Evolutionary conservation across 2,888 invertebrate genomes (phyloP).

Genomic region (Boloria euphrosyne): DNA sequence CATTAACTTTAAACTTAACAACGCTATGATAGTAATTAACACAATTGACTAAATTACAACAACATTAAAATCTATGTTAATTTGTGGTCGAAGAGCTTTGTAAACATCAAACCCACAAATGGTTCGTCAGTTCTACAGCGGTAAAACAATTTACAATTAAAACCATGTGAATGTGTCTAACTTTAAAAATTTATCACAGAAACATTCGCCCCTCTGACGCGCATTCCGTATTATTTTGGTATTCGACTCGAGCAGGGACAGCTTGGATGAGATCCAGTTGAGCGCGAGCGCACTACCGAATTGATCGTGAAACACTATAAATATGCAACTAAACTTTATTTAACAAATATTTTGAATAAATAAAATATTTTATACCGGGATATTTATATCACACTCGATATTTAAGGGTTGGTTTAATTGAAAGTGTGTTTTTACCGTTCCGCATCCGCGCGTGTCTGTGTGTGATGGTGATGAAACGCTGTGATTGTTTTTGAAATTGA

Average conservation of each 20-base stretch:
- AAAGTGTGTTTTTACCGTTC: conserved; percentile 12
- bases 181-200: conserved; percentile 52
- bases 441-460: conserved; percentile 17
- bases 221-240: conserved; percentile 74
- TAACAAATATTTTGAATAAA: conserved; percentile 9
- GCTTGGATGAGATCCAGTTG: conserved; percentile 77
- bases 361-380: background rate
- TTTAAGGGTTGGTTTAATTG: conserved; percentile 19
- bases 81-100: conserved; percentile 24
- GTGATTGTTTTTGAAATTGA: conserved; percentile 31
- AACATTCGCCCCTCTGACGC: conserved; percentile 67
- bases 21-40: conserved; percentile 18
- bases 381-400: background rate
- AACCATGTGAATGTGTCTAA: conserved; percentile 1
- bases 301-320: conserved; percentile 32
- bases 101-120: conserved; percentile 31
- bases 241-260: conserved; percentile 74
- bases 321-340: conserved; percentile 9
- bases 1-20: conserved; percentile 2
- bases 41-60: conserved; percentile 22
- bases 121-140: conserved; percentile 18
- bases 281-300: conserved; percentile 42
- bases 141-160: conserved; percentile 20
- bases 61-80: conserved; percentile 34
- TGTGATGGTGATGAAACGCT: conserved; percentile 29